phyloP scores from a whole-genome alignment of 2,888 invertebrate genomes.

The Apotomis capreana region DNA sequence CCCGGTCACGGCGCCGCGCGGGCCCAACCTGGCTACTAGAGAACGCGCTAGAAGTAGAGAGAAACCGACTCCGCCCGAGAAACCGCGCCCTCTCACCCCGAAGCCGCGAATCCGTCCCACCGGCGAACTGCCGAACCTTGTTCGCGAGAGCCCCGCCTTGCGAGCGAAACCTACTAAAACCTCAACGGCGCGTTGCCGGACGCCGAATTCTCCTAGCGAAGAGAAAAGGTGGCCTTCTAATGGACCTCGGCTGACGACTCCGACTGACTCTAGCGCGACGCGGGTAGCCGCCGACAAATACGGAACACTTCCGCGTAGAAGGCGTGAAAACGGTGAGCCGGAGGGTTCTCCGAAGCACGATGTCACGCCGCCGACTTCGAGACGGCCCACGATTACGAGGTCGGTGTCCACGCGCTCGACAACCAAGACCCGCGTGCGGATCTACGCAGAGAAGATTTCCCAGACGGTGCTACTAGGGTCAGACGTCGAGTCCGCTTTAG shows the following conservation, averaged over 20 bases:
- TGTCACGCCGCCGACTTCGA: slow-evolving; percentile 65
- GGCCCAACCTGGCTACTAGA: slow-evolving; percentile 79
- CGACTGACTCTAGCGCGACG: slow-evolving; percentile 65
- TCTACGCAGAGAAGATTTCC: slow-evolving; percentile 90
- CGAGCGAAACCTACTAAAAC: slow-evolving; percentile 80
- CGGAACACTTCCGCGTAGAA: slow-evolving; percentile 89
- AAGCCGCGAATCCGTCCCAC: slow-evolving; percentile 78
- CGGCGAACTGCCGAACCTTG: slow-evolving; percentile 80
- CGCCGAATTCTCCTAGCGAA: slow-evolving; percentile 86
- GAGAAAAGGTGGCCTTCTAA: slow-evolving; percentile 88
- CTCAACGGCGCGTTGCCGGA: slow-evolving; percentile 83
- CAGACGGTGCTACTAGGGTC: slow-evolving; percentile 90
- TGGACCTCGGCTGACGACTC: slow-evolving; percentile 68
- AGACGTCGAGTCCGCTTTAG: slow-evolving; percentile 89
- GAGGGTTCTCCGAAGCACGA: slow-evolving; percentile 81
- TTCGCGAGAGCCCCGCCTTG: slow-evolving; percentile 76
- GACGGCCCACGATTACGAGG: slow-evolving; percentile 71
- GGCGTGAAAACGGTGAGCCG: slow-evolving; percentile 84
- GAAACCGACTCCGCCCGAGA: slow-evolving; percentile 79
- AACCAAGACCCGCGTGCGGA: slow-evolving; percentile 81
- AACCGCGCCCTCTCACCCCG: slow-evolving; percentile 75
- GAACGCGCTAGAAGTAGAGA: slow-evolving; percentile 85
- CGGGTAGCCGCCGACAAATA: slow-evolving; percentile 87
- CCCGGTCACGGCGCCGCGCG: slow-evolving; percentile 77
- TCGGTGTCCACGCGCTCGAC: slow-evolving; percentile 72